Evolutionary conservation across 92 coral and sea anemone species (phyloP).

Genomic region (Phymanthus crucifer): DNA sequence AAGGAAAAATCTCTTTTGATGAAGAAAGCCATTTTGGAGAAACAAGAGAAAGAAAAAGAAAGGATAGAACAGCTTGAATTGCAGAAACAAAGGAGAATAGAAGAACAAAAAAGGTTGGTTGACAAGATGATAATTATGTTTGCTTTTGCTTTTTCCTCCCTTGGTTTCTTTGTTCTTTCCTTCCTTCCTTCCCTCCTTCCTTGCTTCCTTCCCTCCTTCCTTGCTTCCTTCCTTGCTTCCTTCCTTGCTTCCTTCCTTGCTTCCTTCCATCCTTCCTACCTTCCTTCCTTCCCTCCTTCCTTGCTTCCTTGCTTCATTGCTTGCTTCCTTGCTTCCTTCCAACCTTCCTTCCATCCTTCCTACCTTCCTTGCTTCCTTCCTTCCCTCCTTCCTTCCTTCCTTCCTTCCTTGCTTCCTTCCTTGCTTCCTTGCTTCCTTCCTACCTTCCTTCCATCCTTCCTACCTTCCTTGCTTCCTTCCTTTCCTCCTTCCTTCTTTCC

Average conservation of each 20-base stretch:
- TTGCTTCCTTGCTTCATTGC: slow-evolving; percentile 5
- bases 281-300: slow-evolving; percentile 10
- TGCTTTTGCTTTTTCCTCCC: too few species aligned
- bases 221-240: not conserved
- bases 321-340: not conserved
- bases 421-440: not conserved
- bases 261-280: not conserved
- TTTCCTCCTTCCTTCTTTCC: not conserved
- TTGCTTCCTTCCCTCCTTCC: not conserved
- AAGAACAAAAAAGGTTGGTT: slow-evolving; percentile 80
- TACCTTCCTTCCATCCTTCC: not conserved
- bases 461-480: not conserved
- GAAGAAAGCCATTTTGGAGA: slow-evolving; percentile 72
- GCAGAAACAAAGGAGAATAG: slow-evolving; percentile 69
- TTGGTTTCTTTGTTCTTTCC: not conserved
- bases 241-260: not conserved
- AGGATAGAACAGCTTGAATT: slow-evolving; percentile 71
- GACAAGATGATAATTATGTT: not conserved
- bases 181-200: not conserved
- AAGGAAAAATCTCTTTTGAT: slow-evolving; percentile 71
- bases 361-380: not conserved
- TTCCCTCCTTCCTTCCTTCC: not conserved
- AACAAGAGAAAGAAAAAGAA: slow-evolving; percentile 84
- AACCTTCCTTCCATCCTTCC: slow-evolving; percentile 3
- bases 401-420: slow-evolving; percentile 1